Evolutionary conservation across 2,797 vertebrate genomes (phyloP).

Genomic region (Arrhamphus sclerolepis): DNA sequence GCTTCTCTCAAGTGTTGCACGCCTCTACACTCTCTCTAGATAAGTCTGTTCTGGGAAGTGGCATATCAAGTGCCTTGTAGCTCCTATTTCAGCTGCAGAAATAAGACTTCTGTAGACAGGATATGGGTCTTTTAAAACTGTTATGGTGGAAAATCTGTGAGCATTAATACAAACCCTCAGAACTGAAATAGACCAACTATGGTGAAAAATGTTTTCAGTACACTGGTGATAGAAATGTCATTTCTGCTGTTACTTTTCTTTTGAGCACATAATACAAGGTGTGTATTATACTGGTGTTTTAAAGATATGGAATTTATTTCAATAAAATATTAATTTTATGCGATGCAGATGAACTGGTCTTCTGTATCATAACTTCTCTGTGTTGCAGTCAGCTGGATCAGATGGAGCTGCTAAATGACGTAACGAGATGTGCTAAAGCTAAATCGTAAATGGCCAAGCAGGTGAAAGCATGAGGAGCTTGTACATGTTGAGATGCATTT

Average conservation of each 20-base stretch:
- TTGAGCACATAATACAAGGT: not conserved
- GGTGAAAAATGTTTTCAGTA: no score
- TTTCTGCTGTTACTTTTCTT: conserved; percentile 15
- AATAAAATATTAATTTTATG: no score
- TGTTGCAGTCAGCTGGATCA: not conserved
- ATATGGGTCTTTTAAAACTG: no score
- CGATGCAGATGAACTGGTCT: no score
- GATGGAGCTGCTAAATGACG: not conserved
- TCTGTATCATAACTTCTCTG: not conserved
- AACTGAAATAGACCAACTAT: no score
- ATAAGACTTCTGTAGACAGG: not conserved
- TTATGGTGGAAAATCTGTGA: not conserved
- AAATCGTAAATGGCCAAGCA: no score
- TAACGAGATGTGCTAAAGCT: no score
- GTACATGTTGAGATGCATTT: not conserved
- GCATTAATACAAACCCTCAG: no score
- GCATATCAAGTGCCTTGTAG: conserved; percentile 62
- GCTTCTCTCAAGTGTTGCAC: not conserved
- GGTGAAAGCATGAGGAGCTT: no score
- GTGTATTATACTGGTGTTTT: not conserved
- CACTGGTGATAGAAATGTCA: not conserved
- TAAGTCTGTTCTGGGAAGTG: conserved; percentile 20
- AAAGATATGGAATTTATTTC: no score
- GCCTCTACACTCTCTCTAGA: not conserved
- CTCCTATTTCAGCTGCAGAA: conserved; percentile 12